Evolutionary conservation across 2,888 invertebrate genomes (phyloP), one percentile per base, ranked within the genome.

Genomic region (Orgyia antiqua): DNA sequence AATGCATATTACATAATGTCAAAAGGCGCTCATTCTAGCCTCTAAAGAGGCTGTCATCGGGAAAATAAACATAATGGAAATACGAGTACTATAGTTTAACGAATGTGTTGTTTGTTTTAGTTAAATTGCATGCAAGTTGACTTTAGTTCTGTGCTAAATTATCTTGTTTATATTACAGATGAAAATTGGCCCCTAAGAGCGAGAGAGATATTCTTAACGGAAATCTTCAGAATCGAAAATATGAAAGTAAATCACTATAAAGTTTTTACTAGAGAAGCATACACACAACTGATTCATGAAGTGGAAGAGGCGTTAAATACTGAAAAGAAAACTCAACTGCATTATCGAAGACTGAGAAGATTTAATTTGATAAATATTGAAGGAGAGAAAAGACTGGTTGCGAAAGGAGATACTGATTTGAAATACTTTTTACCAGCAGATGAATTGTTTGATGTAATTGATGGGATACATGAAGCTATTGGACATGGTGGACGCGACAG

Each of bases 401-500:
- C 27, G 5, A 36, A 20, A 18, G 26, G 25, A 12, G 31, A 28
- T 17, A 18, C 18, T 1, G 31, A 25, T 9, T 10, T 27, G 9
- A 36, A 24, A n/a, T 36, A 36, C 15, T 36, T 31, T 13, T 9
- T 36, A 15, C 31, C 36, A 7, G 36, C 36, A 0, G 36, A 36
- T 18, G 36, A 36, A 4, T 9, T 36, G 2, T 36, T 24, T 18
- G 36, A 36, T 31, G 36, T 36, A 1, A 50, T 61, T 43, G 34
- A 55, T 19, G 51, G 42, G 18, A 45, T 46, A 23, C 56, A 60
- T 32, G 33, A 47, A 9, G 37, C 47, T 24, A 34, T 52, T 25
- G 58, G 58, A 10, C 60, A 63, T 31, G n/a, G n/a, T n/a, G n/a
- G n/a, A n/a, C n/a, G n/a, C n/a, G n/a, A n/a, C n/a, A n/a, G n/a